Conservation (phyloP, 2,797 vertebrate species). For the Epinephelus coioides region DNA sequence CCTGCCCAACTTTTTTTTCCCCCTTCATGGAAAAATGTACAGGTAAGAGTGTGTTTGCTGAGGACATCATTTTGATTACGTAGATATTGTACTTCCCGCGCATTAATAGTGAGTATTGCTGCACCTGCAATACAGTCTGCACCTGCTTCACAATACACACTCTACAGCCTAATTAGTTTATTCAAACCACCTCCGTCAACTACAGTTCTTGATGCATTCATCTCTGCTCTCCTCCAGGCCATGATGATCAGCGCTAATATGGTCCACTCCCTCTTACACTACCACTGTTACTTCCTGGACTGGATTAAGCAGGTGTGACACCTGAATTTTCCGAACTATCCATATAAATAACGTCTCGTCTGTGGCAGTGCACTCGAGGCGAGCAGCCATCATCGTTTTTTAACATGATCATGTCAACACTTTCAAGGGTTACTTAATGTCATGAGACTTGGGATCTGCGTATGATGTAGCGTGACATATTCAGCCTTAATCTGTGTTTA, state of each 20-base stretch:
- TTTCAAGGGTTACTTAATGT: slow-evolving; percentile 82
- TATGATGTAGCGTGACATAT: slow-evolving; percentile 80
- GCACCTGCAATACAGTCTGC: slow-evolving; percentile 77
- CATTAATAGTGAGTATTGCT: slow-evolving; percentile 68
- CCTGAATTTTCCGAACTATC: slow-evolving; percentile 66
- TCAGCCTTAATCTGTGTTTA: slow-evolving; percentile 84
- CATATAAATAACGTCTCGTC: slow-evolving; percentile 60
- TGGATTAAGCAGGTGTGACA: slow-evolving; percentile 74
- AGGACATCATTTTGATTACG: slow-evolving; percentile 76
- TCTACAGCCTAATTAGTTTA: slow-evolving; percentile 70
- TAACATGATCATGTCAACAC: slow-evolving; percentile 80
- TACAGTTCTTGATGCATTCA: slow-evolving; percentile 51
- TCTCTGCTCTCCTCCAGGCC: slow-evolving; percentile 49
- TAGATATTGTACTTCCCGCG: slow-evolving; percentile 66
- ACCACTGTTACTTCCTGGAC: slow-evolving; percentile 27
- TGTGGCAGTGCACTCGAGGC: slow-evolving; percentile 57
- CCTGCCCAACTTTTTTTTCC: slow-evolving; percentile 33
- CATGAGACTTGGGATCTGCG: slow-evolving; percentile 77
- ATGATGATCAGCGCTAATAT: slow-evolving; percentile 50
- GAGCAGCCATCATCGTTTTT: slow-evolving; percentile 66
- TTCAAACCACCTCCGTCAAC: slow-evolving; percentile 74
- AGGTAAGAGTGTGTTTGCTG: slow-evolving; percentile 68
- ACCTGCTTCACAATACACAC: slow-evolving; percentile 73
- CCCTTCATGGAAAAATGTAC: slow-evolving; percentile 36
- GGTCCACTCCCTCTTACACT: slow-evolving; percentile 25